phyloP scores from a whole-genome alignment of 1,140 invertebrate genomes.

The fruit fly (Drosophila melanogaster) region DNA sequence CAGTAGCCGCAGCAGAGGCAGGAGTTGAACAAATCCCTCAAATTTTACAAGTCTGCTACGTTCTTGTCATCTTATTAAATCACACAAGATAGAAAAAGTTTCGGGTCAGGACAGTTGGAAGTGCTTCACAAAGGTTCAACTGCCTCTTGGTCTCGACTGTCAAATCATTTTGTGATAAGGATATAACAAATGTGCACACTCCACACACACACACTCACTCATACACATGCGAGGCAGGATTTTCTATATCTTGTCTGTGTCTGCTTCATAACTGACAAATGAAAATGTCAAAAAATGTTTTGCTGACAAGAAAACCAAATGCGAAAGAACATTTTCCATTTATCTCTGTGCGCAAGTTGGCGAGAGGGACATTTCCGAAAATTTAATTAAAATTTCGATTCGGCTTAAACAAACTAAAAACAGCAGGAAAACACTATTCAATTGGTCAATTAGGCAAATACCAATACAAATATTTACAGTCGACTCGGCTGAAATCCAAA shows the following conservation, averaged over 20 bases:
- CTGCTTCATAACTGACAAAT: conserved; percentile 79
- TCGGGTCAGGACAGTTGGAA: not conserved
- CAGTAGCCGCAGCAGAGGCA: conserved; percentile 1
- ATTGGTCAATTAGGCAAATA: conserved; percentile 25
- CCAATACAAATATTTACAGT: conserved; percentile 4
- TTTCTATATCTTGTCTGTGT: conserved; percentile 36
- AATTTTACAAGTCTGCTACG: conserved; percentile 32
- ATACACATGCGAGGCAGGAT: conserved; percentile 32
- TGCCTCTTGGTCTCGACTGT: conserved; percentile 71
- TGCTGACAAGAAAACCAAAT: conserved; percentile 64
- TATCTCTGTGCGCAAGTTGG: conserved; percentile 13
- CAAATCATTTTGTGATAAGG: conserved; percentile 79
- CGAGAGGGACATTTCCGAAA: conserved; percentile 23
- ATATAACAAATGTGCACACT: conserved; percentile 52
- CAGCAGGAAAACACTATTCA: conserved; percentile 16
- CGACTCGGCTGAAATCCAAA: not conserved
- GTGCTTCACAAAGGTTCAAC: conserved; percentile 51
- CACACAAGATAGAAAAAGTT: conserved; percentile 40
- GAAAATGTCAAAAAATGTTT: conserved; percentile 77
- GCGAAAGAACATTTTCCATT: conserved; percentile 61
- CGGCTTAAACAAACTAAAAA: conserved; percentile 5
- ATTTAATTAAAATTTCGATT: conserved; percentile 68
- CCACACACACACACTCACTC: conserved; percentile 6
- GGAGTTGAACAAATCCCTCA: conserved; percentile 60
- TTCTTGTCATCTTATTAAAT: conserved; percentile 57